phyloP scores from a whole-genome alignment of 1,140 invertebrate species.

The Neotoxoptera formosana region DNA sequence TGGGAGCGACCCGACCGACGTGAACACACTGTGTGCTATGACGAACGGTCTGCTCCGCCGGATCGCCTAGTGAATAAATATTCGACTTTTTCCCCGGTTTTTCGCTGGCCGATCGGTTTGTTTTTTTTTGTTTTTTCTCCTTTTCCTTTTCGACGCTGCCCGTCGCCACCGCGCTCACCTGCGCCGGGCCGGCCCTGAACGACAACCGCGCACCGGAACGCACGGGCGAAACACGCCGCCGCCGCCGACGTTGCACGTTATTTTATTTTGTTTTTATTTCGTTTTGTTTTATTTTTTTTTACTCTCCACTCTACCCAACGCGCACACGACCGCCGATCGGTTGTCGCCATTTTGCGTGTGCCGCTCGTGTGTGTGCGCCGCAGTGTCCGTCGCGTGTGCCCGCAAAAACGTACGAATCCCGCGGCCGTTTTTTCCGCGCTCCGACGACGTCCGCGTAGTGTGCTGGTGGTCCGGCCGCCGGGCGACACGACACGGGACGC shows the following conservation, averaged over 20 bases:
- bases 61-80: slow-evolving; percentile 54
- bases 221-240: slow-evolving; percentile 18
- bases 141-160: slow-evolving; percentile 27
- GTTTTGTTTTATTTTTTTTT: slow-evolving; percentile 43
- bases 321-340: not conserved
- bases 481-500: slow-evolving; percentile 53
- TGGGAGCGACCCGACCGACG: slow-evolving; percentile 57
- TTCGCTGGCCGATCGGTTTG: slow-evolving; percentile 51
- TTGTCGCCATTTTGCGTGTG: slow-evolving; percentile 54
- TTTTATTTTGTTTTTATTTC: slow-evolving; percentile 10
- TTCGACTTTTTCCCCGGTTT: slow-evolving; percentile 58
- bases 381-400: not conserved
- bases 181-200: slow-evolving; percentile 37
- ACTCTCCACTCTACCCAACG: not conserved
- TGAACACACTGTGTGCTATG: slow-evolving; percentile 56
- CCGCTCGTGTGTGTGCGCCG: not conserved
- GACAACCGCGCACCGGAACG: slow-evolving; percentile 6
- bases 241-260: slow-evolving; percentile 35
- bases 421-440: not conserved
- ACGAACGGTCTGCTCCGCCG: slow-evolving; percentile 55
- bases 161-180: slow-evolving; percentile 37
- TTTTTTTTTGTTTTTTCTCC: slow-evolving; percentile 48
- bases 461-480: slow-evolving; percentile 28
- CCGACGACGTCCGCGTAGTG: not conserved
- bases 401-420: not conserved